Evolutionary conservation across 2,113 vertebrate genomes (phyloP).

Genomic region (Prolemur simus): DNA sequence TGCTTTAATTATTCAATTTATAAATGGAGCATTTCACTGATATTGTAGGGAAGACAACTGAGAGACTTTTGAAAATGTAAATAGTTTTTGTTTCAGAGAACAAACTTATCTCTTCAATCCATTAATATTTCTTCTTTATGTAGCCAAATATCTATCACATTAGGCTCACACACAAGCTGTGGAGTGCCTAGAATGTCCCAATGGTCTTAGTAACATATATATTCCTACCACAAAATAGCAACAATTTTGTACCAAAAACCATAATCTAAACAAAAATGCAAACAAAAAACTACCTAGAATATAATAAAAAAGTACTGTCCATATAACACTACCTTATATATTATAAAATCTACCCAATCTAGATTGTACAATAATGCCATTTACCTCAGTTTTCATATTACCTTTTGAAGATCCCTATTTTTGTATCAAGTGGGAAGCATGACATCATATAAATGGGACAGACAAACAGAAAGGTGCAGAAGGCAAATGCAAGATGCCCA

Average conservation of each 20-base stretch:
- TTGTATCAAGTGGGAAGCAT: slow-evolving; percentile 80
- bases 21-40: slow-evolving; percentile 35
- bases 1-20: slow-evolving; percentile 20
- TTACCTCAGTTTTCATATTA: slow-evolving; percentile 77
- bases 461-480: slow-evolving; percentile 73
- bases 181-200: background rate
- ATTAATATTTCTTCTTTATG: slow-evolving; percentile 27
- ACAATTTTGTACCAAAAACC: background rate
- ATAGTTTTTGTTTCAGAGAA: slow-evolving; percentile 20
- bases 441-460: slow-evolving; percentile 81
- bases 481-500: slow-evolving; percentile 74
- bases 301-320: background rate
- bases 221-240: slow-evolving; percentile 36
- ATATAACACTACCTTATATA: background rate
- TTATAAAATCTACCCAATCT: background rate
- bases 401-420: slow-evolving; percentile 78
- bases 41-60: background rate
- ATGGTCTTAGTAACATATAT: background rate
- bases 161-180: background rate
- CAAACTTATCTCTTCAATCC: background rate
- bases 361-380: slow-evolving; percentile 69
- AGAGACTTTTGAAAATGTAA: slow-evolving; percentile 36
- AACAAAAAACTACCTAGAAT: background rate
- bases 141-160: background rate
- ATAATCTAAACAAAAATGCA: background rate